Base-by-base conservation (phyloP, 92 coral and sea anemone genomes). In the Bergia puertoricense region DNA sequence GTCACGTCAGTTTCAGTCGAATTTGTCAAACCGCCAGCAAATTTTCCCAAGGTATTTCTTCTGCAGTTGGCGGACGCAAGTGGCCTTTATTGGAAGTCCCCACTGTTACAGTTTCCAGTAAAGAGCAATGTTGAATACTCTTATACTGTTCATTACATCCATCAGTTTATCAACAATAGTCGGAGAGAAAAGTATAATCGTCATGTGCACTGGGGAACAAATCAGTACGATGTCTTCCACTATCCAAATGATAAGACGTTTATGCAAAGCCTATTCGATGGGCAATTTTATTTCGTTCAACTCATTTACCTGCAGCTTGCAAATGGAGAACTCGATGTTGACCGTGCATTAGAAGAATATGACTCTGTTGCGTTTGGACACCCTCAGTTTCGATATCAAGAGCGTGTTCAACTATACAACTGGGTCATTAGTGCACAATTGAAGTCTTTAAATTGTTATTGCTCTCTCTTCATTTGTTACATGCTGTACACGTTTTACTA, bases 141-240 rank as follows among this genome's bases (percentile, higher is more conserved):
- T 11, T 95, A 93, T 81, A 77, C 81, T 0, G 87, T 88, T 5
- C 91, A 82, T 76, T 20, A 0, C 59, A 38, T n/a, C 6, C 43
- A 88, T 14, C 48, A 43, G 0, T 30, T 89, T 86, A 6, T 81
- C 23, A 37, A 22, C 10, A 41, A 73, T 54, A 37, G 4, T 2
- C 3, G 16, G 18, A 62, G 65, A 82, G 75, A 14, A 18, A 15
- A 81, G 83, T 66, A 69, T 0, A 83, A 0, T 9, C 89, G 81
- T 51, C 20, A 22, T 0, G 18, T 91, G 4, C 69, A 50, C 22
- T 6, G n/a, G 20, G 76, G 92, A 0, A 77, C 4, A 3, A 82
- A 86, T 51, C 98, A 96, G 56, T 93, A 87, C 81, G 96, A 95
- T 77, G 88, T 92, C 44, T 93, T 94, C 85, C 59, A 54, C 16